phyloP scores from a whole-genome alignment of 2,113 vertebrate species.

The Amazona vittata region DNA sequence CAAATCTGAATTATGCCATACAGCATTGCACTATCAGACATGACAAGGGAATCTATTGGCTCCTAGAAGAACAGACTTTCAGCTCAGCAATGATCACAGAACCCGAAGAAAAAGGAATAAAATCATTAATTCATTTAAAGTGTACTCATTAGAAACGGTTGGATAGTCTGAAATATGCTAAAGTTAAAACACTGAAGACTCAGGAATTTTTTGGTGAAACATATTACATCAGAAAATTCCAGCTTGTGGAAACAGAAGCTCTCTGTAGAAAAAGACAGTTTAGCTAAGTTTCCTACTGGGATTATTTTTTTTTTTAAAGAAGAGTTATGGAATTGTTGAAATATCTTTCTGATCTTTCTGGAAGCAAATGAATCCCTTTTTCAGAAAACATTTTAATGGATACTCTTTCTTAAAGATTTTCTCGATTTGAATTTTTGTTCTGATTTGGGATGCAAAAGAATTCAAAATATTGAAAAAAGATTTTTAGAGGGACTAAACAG shows the following conservation, averaged over 20 bases:
- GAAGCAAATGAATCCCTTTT: not conserved
- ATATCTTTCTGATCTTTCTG: not conserved
- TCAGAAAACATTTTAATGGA: not conserved
- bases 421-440: not conserved
- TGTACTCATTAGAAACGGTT: not conserved
- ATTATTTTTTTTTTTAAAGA: not conserved
- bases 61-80: not conserved
- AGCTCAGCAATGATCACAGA: not conserved
- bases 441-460: not conserved
- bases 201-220: not conserved
- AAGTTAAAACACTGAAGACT: not conserved
- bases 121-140: not conserved
- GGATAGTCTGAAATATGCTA: not conserved
- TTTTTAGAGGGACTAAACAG: not conserved
- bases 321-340: not conserved
- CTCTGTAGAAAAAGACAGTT: not conserved
- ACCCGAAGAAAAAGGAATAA: not conserved
- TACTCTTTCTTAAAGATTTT: not conserved
- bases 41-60: not conserved
- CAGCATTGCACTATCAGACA: not conserved
- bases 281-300: not conserved
- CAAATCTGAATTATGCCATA: not conserved
- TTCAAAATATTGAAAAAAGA: not conserved
- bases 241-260: not conserved
- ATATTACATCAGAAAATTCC: not conserved